Conservation (phyloP, 1,140 invertebrate species). For the Marisa cornuarietis region DNA sequence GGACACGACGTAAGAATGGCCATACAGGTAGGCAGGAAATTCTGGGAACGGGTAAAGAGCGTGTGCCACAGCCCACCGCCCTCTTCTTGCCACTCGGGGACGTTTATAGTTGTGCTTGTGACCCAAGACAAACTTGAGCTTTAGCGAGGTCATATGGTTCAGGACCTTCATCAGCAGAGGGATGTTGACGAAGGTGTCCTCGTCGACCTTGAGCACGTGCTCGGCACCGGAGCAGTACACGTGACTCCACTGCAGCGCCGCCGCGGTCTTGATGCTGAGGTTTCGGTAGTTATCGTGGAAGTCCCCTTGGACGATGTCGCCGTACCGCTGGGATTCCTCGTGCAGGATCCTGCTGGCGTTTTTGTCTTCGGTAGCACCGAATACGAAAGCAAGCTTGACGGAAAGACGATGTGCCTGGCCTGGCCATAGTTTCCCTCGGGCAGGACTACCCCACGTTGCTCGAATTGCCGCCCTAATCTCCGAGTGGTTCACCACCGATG, state of each 20-base stretch:
- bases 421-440: not conserved
- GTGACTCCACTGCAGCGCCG: slow-evolving; percentile 83
- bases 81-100: slow-evolving; percentile 29
- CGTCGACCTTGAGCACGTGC: slow-evolving; percentile 87
- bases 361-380: slow-evolving; percentile 8
- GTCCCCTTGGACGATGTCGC: slow-evolving; percentile 51
- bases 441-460: slow-evolving; percentile 52
- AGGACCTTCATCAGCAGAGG: slow-evolving; percentile 41
- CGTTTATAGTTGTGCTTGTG: slow-evolving; percentile 17
- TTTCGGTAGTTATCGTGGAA: slow-evolving; percentile 53
- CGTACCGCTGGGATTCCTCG: slow-evolving; percentile 33
- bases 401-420: slow-evolving; percentile 4
- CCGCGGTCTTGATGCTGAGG: slow-evolving; percentile 72
- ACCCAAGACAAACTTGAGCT: slow-evolving; percentile 8
- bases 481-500: slow-evolving; percentile 40
- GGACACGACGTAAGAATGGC: slow-evolving; percentile 55
- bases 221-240: slow-evolving; percentile 73
- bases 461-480: slow-evolving; percentile 43
- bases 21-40: slow-evolving; percentile 52
- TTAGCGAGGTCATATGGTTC: not conserved
- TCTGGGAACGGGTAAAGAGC: slow-evolving; percentile 39
- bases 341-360: slow-evolving; percentile 15
- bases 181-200: slow-evolving; percentile 79
- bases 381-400: slow-evolving; percentile 25
- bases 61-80: slow-evolving; percentile 41